Conservation (phyloP, 2,888 invertebrate genomes). For the Oligia fasciuncula region DNA sequence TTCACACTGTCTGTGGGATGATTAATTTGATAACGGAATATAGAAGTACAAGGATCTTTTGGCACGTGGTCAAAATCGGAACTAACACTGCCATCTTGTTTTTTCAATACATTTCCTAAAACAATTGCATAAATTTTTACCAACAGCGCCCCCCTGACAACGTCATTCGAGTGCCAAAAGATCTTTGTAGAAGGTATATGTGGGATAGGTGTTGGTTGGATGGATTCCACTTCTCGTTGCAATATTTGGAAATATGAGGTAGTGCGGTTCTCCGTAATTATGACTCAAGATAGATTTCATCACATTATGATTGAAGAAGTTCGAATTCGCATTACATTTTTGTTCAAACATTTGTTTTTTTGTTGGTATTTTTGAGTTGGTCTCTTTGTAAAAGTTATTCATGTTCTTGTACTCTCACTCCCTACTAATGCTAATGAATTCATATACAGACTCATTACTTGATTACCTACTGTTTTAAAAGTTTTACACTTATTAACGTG, state of each 20-base stretch:
- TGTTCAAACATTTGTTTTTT: neutral
- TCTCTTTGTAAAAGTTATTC: neutral
- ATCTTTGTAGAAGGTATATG: neutral
- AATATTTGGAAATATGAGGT: neutral
- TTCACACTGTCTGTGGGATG: slow-evolving; percentile 8
- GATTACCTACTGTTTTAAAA: neutral
- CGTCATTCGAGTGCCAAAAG: neutral
- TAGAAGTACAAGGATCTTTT: no score
- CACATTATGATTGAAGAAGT: no score
- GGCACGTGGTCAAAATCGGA: neutral
- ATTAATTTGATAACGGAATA: slow-evolving; percentile 14
- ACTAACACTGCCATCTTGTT: no score
- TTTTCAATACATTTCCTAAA: neutral
- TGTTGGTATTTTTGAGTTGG: neutral
- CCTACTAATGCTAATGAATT: neutral
- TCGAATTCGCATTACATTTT: neutral
- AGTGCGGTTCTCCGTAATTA: neutral
- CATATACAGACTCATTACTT: neutral
- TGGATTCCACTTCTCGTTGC: neutral
- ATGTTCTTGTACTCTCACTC: neutral
- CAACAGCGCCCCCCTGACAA: neutral
- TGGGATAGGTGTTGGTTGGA: no score
- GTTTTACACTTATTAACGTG: neutral
- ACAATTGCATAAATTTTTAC: neutral
- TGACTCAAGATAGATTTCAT: neutral